Base-by-base conservation (phyloP, 2,797 vertebrate genomes). In the Mycteria americana region DNA sequence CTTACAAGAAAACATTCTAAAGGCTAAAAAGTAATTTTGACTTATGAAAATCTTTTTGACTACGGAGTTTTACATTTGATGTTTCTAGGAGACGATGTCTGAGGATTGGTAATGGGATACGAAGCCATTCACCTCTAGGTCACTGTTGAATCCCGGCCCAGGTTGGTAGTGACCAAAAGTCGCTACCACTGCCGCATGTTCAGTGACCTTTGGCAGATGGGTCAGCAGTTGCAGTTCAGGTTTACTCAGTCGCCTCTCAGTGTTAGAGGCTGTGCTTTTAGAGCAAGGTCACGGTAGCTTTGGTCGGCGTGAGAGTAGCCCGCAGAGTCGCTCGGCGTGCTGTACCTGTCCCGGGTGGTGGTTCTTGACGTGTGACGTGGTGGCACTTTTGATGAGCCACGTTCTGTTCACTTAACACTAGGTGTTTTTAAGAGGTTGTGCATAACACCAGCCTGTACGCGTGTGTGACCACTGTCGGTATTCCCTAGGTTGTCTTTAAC, bases 311-410 rank as follows among this genome's bases (percentile, higher is more conserved):
- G 57, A 33, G 80, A 37, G 37, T 2, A 57, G 72, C 23, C 39
- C 6, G 10, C 31, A 18, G 46, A 19, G 54, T 17, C n/a, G 2
- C 74, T 43, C 69, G 0, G 22, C 6, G 46, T 59, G 62, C 59
- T 62, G 37, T 39, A 13, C 41, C 63, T 48, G 10, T 35, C 70
- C 25, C 10, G 30, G 21, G 25, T 14, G 11, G 62, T 4, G 9
- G 39, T 31, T 67, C 62, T 59, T 23, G 6, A 11, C 1, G 0
- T 19, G 17, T 35, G 78, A 62, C 0, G 0, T 28, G 59, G 51
- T 84, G 86, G 31, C 65, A 41, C 23, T 72, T 69, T 7, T 6
- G 86, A 17, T 41, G 18, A 78, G 41, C n/a, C 37, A 25, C 3
- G 0, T 31, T 22, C 33, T 62, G 22, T 39, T 87, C 54, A 6